Evolutionary conservation across 2,113 vertebrate species (phyloP), one percentile per base, ranked within the genome.

Genomic region (Syngnathus floridae): DNA sequence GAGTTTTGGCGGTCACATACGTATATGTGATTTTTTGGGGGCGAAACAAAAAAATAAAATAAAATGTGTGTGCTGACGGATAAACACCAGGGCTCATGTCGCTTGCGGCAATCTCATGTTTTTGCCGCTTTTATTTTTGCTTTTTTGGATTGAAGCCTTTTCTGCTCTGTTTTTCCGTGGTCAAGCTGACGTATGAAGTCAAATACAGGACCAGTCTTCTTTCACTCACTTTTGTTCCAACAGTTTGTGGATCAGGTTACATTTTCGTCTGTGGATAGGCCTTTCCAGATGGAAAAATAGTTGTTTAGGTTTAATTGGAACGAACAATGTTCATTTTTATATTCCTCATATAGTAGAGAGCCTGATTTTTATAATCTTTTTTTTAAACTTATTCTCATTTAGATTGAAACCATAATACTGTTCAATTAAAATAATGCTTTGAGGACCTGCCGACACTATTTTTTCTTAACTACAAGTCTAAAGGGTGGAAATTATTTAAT

Each of bases 161-260:
- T 61, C 82, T 74, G 71, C 82, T 82, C 79, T 73, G 69, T 81
- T 83, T 82, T 83, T 83, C 79, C 83, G 79, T 46, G 83, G 81
- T 81, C 72, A 79, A 72, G 66, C 65, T 82, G 81, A 76, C 70
- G 65, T 67, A 74, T 62, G 78, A 68, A 72, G 77, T 64, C 62
- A 49, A 64, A 49, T 46, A 46, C 62, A 37, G 48, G 8, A n/a
- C 26, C 7, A 16, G 62, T 64, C 14, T 17, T 63, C 48, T 43
- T 43, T 61, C 38, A 65, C 14, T 26, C 13, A 60, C 63, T 4
- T 58, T 59, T 31, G 21, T 64, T 59, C 49, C 12, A 61, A 57
- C 14, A 0, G 56, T 16, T 37, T 45, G 16, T 43, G 17, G 17
- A 22, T 67, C 38, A 64, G 12, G 21, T 4, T 66, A 14, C 26